Percentiles rank a stretch among this genome's conserved stretches.
These are phyloP conservation scores for Homarus americanus DNA, from an alignment of 1,140 invertebrate genomes.

Conservation along the genomic window DNA sequence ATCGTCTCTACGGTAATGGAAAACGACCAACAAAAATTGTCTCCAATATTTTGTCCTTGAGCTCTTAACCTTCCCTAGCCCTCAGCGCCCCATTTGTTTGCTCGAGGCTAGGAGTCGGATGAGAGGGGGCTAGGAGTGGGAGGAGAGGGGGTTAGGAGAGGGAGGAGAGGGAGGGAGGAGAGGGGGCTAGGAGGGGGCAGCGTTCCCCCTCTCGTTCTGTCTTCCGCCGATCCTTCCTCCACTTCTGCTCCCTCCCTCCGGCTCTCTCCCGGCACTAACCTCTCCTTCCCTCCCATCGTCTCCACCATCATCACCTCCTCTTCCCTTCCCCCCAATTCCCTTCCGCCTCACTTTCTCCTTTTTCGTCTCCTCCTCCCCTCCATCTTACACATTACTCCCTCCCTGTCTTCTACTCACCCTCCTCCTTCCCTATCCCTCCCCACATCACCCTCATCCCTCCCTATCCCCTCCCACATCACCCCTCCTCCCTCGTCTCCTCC, in stretches of 20 bases:
- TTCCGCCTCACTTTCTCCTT: background rate
- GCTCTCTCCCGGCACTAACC: background rate
- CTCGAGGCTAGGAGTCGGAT: background rate
- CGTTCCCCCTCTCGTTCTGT: no score
- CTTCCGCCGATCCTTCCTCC: no score
- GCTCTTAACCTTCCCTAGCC: background rate
- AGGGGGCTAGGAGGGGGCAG: no score
- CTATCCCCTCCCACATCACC: slow-evolving; percentile 3
- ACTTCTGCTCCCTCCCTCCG: background rate
- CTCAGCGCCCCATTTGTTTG: background rate
- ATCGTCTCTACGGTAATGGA: background rate
- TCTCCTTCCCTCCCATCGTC: background rate
- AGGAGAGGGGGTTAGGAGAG: no score
- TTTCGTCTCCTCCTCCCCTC: background rate
- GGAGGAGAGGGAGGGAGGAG: no score
- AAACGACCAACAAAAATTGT: background rate
- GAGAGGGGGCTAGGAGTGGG: no score
- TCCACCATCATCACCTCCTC: background rate
- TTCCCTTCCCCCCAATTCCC: background rate
- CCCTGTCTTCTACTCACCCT: no score
- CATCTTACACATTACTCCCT: no score
- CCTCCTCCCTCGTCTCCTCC: background rate
- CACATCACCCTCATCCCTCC: slow-evolving; percentile 38
- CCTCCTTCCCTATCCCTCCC: slow-evolving; percentile 43
- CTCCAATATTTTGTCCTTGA: background rate